phyloP scores from a whole-genome alignment of 1,140 invertebrate species.

The Euwallacea similis region DNA sequence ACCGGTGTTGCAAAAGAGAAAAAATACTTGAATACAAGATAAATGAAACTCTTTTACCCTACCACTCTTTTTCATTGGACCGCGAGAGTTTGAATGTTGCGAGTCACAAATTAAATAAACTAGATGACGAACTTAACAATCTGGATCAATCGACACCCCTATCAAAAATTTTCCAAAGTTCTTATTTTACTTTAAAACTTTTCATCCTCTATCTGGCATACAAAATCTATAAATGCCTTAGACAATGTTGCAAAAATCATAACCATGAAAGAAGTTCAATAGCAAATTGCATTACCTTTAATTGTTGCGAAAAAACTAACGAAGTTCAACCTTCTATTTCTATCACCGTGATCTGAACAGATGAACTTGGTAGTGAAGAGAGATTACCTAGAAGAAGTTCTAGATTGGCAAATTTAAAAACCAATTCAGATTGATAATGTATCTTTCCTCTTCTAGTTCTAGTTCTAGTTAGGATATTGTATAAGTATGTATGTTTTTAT shows the following conservation, averaged over 20 bases:
- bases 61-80: not conserved
- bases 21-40: not conserved
- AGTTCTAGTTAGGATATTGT: too few species aligned
- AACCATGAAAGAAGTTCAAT: not conserved
- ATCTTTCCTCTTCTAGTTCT: too few species aligned
- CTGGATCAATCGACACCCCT: not conserved
- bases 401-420: too few species aligned
- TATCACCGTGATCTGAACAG: not conserved
- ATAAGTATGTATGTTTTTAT: too few species aligned
- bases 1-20: not conserved
- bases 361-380: not conserved
- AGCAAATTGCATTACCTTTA: not conserved
- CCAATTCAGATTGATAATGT: too few species aligned
- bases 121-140: not conserved
- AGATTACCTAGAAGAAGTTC: too few species aligned
- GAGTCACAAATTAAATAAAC: not conserved
- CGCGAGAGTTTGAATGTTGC: not conserved
- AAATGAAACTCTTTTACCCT: not conserved
- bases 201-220: not conserved
- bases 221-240: not conserved
- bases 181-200: not conserved
- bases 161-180: not conserved
- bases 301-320: not conserved
- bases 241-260: not conserved
- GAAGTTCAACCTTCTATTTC: not conserved